Evolutionary conservation across 2,797 vertebrate genomes (phyloP).

Genomic region (Cirrhinus mrigala): DNA sequence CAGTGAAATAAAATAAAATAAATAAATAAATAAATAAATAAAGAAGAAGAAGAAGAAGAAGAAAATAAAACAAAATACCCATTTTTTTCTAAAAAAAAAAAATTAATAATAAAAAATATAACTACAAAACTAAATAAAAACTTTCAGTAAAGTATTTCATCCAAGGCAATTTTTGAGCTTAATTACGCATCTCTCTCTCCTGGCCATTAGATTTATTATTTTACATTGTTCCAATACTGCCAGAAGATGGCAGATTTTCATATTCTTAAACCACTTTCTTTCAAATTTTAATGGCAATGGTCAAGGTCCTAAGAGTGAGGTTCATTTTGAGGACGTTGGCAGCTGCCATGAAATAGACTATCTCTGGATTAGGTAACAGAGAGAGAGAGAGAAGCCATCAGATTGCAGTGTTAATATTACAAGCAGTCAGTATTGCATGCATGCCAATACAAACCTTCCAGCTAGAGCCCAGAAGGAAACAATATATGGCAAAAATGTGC

Average conservation of each 20-base stretch:
- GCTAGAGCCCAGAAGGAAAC: constrained; percentile 45
- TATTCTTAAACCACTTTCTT: constrained; percentile 14
- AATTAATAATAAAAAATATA: neutral
- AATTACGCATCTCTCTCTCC: constrained; percentile 15
- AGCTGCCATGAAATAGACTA: constrained; percentile 9
- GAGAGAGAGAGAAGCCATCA: constrained; percentile 52
- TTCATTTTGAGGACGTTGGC: neutral
- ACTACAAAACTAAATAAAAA: neutral
- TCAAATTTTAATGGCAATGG: neutral
- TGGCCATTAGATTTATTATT: neutral
- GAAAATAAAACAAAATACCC: neutral
- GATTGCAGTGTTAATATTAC: constrained; percentile 41
- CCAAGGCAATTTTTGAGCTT: constrained; percentile 24
- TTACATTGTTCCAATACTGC: neutral
- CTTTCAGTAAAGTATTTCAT: constrained; percentile 1
- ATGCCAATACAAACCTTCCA: constrained; percentile 36
- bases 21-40: no score
- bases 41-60: neutral
- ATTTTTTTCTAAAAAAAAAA: no score
- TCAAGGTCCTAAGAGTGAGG: neutral
- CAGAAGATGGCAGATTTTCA: constrained; percentile 21
- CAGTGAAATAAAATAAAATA: no score
- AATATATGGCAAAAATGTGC: constrained; percentile 8
- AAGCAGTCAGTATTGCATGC: constrained; percentile 43
- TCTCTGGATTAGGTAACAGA: constrained; percentile 56